A percentile compares a stretch with the other conserved stretches of the same genome.
phyloP scores from a whole-genome alignment of 2,888 invertebrate species.

The Amiota minor region DNA sequence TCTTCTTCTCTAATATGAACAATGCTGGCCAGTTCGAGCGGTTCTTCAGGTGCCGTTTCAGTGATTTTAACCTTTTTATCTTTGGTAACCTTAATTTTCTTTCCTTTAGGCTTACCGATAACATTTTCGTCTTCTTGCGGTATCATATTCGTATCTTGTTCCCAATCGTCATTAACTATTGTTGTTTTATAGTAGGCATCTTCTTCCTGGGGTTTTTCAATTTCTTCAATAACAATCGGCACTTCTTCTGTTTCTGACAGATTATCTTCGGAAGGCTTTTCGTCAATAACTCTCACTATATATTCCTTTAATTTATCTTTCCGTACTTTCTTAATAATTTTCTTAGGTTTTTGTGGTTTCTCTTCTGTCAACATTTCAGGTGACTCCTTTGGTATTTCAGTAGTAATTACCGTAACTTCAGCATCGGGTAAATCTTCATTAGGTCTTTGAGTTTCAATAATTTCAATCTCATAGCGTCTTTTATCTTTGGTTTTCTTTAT shows the following conservation, averaged over 20 bases:
- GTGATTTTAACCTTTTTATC: conserved; percentile 58
- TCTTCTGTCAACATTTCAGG: conserved; percentile 45
- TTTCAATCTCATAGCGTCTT: conserved; percentile 74
- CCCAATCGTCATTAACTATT: conserved; percentile 67
- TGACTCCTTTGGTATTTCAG: conserved; percentile 63
- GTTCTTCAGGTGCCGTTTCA: conserved; percentile 74
- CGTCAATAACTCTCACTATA: conserved; percentile 65
- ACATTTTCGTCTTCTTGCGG: conserved; percentile 42
- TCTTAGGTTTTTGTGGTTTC: conserved; percentile 50
- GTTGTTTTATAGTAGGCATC: conserved; percentile 53
- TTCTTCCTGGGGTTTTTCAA: conserved; percentile 43
- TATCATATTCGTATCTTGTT: conserved; percentile 73
- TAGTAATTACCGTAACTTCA: conserved; percentile 70
- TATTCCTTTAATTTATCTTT: conserved; percentile 63
- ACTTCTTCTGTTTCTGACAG: conserved; percentile 50
- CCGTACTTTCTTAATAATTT: conserved; percentile 55
- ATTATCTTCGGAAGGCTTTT: conserved; percentile 53
- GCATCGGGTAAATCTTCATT: conserved; percentile 70
- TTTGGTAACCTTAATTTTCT: conserved; percentile 69
- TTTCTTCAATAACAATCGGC: conserved; percentile 24
- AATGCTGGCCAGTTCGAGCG: conserved; percentile 27
- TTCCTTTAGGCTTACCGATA: conserved; percentile 44
- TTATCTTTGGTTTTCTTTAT: conserved; percentile 74
- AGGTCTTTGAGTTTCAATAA: conserved; percentile 70
- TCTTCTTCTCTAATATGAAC: neutral